phyloP scores from a whole-genome alignment of 30 jellyfish, hydroid and myxozoan genomes.

The Turritopsis dohrnii region DNA sequence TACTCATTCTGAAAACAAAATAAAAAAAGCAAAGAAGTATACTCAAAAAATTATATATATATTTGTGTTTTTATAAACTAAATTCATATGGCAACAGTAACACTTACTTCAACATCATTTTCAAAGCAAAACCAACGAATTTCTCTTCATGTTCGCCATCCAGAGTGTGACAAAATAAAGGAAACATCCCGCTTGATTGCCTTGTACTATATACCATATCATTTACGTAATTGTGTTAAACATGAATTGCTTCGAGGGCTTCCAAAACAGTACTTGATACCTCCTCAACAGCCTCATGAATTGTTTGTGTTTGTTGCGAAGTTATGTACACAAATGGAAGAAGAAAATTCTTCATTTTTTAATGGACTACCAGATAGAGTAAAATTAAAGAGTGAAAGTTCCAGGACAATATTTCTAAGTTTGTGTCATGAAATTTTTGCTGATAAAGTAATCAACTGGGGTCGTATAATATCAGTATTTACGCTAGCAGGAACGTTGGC shows the following conservation, averaged over 20 bases:
- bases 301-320: slow-evolving; percentile 42
- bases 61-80: neutral
- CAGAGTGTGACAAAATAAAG: neutral
- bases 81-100: slow-evolving; percentile 30
- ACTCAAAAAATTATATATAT: neutral
- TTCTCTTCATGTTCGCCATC: slow-evolving; percentile 3
- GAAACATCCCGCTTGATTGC: slow-evolving; percentile 38
- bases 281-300: slow-evolving; percentile 51
- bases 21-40: neutral
- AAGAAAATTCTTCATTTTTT: slow-evolving; percentile 38
- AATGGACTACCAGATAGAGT: slow-evolving; percentile 41
- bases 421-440: slow-evolving; percentile 43
- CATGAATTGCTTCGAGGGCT: slow-evolving; percentile 60
- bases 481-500: slow-evolving; percentile 58
- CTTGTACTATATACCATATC: slow-evolving; percentile 51
- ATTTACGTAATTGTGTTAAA: slow-evolving; percentile 43
- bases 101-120: slow-evolving; percentile 21
- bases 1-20: neutral
- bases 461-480: slow-evolving; percentile 49
- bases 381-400: slow-evolving; percentile 21
- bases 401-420: slow-evolving; percentile 34
- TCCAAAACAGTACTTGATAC: slow-evolving; percentile 57
- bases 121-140: neutral
- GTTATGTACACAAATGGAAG: slow-evolving; percentile 59
- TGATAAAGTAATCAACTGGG: slow-evolving; percentile 66